These are phyloP conservation scores for Anarhynchus alexandrinus DNA, from an alignment of 2,113 vertebrate species.

Conservation along the genomic window DNA sequence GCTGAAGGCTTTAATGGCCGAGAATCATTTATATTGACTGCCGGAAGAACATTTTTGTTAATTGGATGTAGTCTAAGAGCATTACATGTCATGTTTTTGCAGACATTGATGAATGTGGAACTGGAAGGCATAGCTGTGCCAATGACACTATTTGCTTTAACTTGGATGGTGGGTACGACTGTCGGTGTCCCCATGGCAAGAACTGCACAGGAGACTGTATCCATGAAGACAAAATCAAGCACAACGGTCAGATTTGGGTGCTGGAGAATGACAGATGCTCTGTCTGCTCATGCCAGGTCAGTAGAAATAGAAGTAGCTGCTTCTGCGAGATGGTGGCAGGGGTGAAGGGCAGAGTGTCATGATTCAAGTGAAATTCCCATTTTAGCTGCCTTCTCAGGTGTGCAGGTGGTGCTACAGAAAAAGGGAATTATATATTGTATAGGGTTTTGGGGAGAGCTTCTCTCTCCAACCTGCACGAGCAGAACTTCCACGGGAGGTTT, in stretches of 20 bases:
- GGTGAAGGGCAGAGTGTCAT: neutral
- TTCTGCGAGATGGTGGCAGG: neutral
- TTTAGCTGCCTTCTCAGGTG: neutral
- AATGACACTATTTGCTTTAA: constrained; percentile 99
- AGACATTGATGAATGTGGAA: constrained; percentile 98
- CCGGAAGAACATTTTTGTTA: constrained; percentile 3
- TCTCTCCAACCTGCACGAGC: neutral
- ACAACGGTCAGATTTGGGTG: constrained; percentile 98
- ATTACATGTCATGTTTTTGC: constrained; percentile 20
- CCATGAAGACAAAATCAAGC: constrained; percentile 91
- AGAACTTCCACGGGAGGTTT: neutral
- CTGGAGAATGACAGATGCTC: constrained; percentile 95
- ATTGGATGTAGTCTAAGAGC: constrained; percentile 10
- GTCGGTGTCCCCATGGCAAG: constrained; percentile 95
- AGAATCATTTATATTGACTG: neutral
- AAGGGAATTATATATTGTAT: neutral
- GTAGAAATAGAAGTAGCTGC: constrained; percentile 12
- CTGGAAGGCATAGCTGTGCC: constrained; percentile 92
- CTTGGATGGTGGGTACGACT: constrained; percentile 96
- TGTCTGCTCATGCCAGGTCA: constrained; percentile 94
- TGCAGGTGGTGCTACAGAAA: neutral
- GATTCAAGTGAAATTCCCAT: neutral
- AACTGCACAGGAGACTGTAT: constrained; percentile 97
- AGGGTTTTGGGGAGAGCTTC: neutral
- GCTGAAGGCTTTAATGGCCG: neutral